phyloP scores from a whole-genome alignment of 2,888 invertebrate species.

The Pheosia tremula region DNA sequence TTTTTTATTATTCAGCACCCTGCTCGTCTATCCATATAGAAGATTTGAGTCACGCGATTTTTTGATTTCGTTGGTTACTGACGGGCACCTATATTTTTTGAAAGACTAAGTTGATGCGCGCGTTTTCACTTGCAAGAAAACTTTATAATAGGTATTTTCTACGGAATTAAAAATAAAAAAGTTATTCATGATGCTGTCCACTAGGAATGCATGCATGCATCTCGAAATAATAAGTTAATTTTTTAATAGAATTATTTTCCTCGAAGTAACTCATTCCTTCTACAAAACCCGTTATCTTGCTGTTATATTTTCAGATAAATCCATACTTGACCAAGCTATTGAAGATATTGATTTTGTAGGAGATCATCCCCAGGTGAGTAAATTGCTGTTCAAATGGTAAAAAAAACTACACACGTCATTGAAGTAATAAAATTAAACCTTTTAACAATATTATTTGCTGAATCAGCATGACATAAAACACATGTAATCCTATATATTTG shows the following conservation, averaged over 20 bases:
- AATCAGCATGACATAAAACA: neutral
- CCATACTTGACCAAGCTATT: conserved; percentile 86
- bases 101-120: conserved; percentile 11
- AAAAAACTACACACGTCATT: too few relatives aligned
- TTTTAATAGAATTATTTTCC: too few relatives aligned
- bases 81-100: conserved; percentile 12
- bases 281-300: neutral
- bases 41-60: conserved; percentile 57
- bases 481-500: too few relatives aligned
- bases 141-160: too few relatives aligned
- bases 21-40: conserved; percentile 44
- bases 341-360: conserved; percentile 86
- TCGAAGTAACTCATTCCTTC: too few relatives aligned
- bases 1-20: conserved; percentile 59
- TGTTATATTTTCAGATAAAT: conserved; percentile 85
- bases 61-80: conserved; percentile 39
- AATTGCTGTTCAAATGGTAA: neutral
- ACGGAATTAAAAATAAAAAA: too few relatives aligned
- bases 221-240: too few relatives aligned
- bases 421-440: neutral
- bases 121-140: neutral
- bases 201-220: too few relatives aligned
- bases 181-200: too few relatives aligned
- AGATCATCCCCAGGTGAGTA: conserved; percentile 81
- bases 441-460: too few relatives aligned